Conservation (phyloP, 1,140 invertebrate species). For the Gerris buenoi region DNA sequence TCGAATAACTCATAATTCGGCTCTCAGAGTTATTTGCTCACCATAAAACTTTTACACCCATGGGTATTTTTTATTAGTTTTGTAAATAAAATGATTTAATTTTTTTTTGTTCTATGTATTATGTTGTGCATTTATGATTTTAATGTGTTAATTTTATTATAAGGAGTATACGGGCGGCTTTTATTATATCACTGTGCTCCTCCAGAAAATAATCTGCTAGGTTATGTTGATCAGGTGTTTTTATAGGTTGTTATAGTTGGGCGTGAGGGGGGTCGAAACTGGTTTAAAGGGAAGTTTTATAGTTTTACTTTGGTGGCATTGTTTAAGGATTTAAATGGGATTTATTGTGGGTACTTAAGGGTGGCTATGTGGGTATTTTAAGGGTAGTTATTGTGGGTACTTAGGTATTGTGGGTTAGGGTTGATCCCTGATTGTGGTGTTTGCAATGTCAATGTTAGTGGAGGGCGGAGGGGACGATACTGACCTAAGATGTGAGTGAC, state of each 20-base stretch:
- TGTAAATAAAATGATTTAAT: too few species aligned
- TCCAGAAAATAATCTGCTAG: too few species aligned
- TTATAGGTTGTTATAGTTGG: neutral
- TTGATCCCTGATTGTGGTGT: neutral
- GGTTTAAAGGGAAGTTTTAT: neutral
- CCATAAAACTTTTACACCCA: too few species aligned
- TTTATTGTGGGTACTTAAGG: neutral
- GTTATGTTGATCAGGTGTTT: too few species aligned
- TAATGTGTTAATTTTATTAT: too few species aligned
- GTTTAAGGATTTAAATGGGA: neutral
- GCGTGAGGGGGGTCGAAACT: neutral
- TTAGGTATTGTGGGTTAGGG: neutral
- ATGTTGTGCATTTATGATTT: too few species aligned
- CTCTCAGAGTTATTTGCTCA: too few species aligned
- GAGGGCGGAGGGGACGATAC: neutral
- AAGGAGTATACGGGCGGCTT: too few species aligned
- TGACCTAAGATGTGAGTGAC: constrained; percentile 4
- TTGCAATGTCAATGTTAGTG: neutral
- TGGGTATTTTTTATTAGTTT: too few species aligned
- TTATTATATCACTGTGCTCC: too few species aligned
- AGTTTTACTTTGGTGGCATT: neutral
- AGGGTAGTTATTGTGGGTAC: neutral
- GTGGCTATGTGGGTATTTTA: neutral
- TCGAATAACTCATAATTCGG: too few species aligned
- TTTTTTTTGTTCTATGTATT: too few species aligned